phyloP scores from a whole-genome alignment of 2,113 vertebrate genomes.

The Pelvicachromis taeniatus region DNA sequence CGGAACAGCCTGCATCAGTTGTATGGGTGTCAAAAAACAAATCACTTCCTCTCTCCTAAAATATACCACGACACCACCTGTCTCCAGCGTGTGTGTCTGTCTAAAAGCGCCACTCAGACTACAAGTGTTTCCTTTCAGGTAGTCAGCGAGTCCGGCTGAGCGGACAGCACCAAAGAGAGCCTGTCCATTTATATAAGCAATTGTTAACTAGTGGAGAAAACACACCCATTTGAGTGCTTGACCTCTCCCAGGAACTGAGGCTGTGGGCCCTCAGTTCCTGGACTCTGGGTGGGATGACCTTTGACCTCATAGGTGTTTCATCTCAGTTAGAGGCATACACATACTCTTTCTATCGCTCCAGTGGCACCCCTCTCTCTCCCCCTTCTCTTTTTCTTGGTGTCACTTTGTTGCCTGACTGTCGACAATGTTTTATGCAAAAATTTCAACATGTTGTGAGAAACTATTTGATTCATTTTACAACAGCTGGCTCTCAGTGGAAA shows the following conservation, averaged over 20 bases:
- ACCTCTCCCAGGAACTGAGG: slow-evolving; percentile 40
- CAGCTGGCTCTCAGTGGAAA: neutral
- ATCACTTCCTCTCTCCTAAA: neutral
- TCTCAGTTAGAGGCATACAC: slow-evolving; percentile 27
- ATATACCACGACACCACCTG: neutral
- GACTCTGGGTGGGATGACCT: slow-evolving; percentile 66
- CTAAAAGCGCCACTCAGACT: neutral
- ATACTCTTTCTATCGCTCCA: neutral
- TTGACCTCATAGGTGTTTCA: slow-evolving; percentile 53
- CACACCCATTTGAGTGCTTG: slow-evolving; percentile 45
- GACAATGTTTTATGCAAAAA: neutral
- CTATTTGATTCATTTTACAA: neutral
- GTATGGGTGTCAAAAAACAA: neutral
- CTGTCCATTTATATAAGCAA: slow-evolving; percentile 56
- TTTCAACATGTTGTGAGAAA: neutral
- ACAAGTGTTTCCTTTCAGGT: neutral
- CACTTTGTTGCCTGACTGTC: neutral
- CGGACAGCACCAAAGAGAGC: slow-evolving; percentile 28
- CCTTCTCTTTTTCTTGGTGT: neutral
- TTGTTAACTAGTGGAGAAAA: slow-evolving; percentile 41
- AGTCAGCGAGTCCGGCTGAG: neutral
- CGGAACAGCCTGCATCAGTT: neutral
- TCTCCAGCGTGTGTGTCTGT: neutral
- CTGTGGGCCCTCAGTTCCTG: slow-evolving; percentile 4
- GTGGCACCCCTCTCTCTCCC: neutral